phyloP scores from a whole-genome alignment of 2,888 invertebrate genomes.

The Plagodis dolabraria region DNA sequence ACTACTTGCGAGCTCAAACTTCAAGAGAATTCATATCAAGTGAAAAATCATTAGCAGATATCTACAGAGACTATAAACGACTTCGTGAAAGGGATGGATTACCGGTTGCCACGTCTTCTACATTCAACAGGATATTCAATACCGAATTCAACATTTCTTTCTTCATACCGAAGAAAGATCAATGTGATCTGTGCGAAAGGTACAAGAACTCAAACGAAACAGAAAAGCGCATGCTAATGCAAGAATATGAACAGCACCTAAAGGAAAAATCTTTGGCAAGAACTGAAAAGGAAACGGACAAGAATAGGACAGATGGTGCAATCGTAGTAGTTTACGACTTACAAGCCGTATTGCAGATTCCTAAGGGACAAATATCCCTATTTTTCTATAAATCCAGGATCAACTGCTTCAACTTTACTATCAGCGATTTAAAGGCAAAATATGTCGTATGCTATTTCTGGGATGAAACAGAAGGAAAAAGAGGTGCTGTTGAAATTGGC shows the following conservation, averaged over 20 bases:
- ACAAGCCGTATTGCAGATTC: constrained; percentile 36
- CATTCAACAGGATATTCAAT: constrained; percentile 13
- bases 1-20: constrained; percentile 21
- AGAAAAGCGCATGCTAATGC: too few species aligned
- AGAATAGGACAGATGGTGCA: background rate
- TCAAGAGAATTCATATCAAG: constrained; percentile 21
- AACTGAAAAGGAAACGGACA: constrained; percentile 10
- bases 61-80: constrained; percentile 15
- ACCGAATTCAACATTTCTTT: constrained; percentile 18
- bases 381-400: constrained; percentile 34
- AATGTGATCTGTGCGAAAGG: constrained; percentile 6
- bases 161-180: constrained; percentile 18
- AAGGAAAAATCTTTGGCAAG: background rate
- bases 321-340: constrained; percentile 36
- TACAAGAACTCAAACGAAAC: too few species aligned
- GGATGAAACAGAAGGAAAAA: constrained; percentile 30
- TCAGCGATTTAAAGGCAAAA: too few species aligned
- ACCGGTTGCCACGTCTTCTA: constrained; percentile 1
- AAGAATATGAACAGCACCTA: too few species aligned
- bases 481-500: constrained; percentile 7
- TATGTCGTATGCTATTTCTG: constrained; percentile 23
- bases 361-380: constrained; percentile 34
- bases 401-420: too few species aligned
- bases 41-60: constrained; percentile 20
- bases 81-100: constrained; percentile 4